Evolutionary conservation across 2,888 invertebrate genomes (phyloP).

Genomic region (Andrena trimmerana): DNA sequence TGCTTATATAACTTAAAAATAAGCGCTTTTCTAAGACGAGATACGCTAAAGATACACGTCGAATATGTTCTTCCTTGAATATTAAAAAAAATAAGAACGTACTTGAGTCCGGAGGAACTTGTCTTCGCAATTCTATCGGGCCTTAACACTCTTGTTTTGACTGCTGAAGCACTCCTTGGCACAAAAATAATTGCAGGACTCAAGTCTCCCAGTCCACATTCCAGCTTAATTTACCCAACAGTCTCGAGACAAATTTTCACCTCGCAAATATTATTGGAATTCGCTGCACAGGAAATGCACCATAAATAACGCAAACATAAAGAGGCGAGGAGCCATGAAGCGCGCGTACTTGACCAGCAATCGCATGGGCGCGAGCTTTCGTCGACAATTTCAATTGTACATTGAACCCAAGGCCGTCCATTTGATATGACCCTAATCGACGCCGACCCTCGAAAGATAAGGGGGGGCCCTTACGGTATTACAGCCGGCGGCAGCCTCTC

Average conservation of each 20-base stretch:
- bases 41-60: too few relatives aligned
- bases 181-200: not conserved
- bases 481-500: slow-evolving; percentile 38
- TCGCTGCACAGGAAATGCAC: not conserved
- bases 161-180: not conserved
- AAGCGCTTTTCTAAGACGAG: too few relatives aligned
- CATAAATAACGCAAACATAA: not conserved
- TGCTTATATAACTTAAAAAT: not conserved
- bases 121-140: not conserved
- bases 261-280: not conserved
- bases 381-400: slow-evolving; percentile 56
- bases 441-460: slow-evolving; percentile 58
- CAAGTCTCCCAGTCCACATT: not conserved
- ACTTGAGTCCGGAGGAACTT: too few relatives aligned
- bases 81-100: too few relatives aligned
- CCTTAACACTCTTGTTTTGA: not conserved
- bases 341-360: slow-evolving; percentile 23
- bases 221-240: not conserved
- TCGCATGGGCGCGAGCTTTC: slow-evolving; percentile 38
- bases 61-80: too few relatives aligned
- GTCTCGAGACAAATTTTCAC: not conserved
- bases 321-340: not conserved
- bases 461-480: slow-evolving; percentile 56
- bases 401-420: slow-evolving; percentile 59
- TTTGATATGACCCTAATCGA: slow-evolving; percentile 65